These are phyloP conservation scores for Microcebus griseorufus DNA, from an alignment of 2,113 vertebrate genomes.

Conservation along the genomic window DNA sequence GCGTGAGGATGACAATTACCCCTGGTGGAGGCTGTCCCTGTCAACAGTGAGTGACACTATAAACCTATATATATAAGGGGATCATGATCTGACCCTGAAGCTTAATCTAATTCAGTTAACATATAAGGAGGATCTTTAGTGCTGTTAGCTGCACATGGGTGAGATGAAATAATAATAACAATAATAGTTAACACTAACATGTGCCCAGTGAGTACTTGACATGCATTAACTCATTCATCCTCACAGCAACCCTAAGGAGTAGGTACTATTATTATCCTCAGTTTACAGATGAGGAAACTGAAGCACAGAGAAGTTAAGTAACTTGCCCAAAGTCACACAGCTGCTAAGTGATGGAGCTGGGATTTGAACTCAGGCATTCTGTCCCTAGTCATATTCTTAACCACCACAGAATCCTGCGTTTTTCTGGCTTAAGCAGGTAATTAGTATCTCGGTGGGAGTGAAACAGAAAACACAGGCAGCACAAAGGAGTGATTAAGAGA, in stretches of 20 bases:
- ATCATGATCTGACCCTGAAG: neutral
- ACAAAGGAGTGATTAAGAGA: neutral
- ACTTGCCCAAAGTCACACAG: neutral
- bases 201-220: neutral
- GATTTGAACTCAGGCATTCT: neutral
- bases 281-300: neutral
- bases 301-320: neutral
- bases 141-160: neutral
- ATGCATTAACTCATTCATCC: neutral
- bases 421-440: neutral
- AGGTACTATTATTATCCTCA: neutral
- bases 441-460: neutral
- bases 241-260: neutral
- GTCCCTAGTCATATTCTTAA: neutral
- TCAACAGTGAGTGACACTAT: neutral
- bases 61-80: neutral
- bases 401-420: neutral
- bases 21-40: neutral
- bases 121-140: neutral
- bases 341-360: neutral
- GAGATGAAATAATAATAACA: neutral
- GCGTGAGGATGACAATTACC: neutral
- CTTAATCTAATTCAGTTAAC: neutral
- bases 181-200: neutral
- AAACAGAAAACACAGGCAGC: neutral